Evolutionary conservation across 2,888 invertebrate genomes (phyloP).

Genomic region (Chloromyia formosa): DNA sequence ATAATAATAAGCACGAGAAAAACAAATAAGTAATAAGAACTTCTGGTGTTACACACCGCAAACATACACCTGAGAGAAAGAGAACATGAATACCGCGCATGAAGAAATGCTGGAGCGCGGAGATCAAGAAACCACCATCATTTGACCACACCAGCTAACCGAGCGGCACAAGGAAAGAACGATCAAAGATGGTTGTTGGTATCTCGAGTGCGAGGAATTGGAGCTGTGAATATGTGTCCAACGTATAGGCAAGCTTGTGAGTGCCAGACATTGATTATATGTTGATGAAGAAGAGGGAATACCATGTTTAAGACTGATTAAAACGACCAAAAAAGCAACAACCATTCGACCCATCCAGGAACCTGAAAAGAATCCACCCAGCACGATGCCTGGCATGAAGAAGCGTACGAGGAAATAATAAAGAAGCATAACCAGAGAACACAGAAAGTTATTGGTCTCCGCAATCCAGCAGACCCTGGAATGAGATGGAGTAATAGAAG

Average conservation of each 20-base stretch:
- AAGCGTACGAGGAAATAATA: not conserved
- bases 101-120: not conserved
- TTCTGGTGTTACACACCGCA: slow-evolving; percentile 54
- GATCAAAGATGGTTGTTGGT: not conserved
- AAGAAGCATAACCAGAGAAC: not conserved
- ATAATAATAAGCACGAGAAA: slow-evolving; percentile 49
- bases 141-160: slow-evolving; percentile 31
- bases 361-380: slow-evolving; percentile 18
- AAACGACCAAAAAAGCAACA: slow-evolving; percentile 7
- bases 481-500: slow-evolving; percentile 2
- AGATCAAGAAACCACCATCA: slow-evolving; percentile 35
- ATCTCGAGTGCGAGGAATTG: slow-evolving; percentile 13
- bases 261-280: slow-evolving; percentile 39
- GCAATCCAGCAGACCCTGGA: not conserved
- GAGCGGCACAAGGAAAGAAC: not conserved
- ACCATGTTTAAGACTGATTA: slow-evolving; percentile 32
- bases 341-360: not conserved
- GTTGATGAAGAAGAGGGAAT: slow-evolving; percentile 38
- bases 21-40: slow-evolving; percentile 55
- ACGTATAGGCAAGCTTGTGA: slow-evolving; percentile 25
- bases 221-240: slow-evolving; percentile 8
- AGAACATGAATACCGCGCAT: not conserved
- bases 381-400: not conserved
- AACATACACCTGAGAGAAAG: slow-evolving; percentile 37
- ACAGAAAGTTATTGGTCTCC: not conserved